A percentile compares a stretch with the other conserved stretches of the same genome.
Conservation (phyloP, 1,140 invertebrate genomes). For the Geopemphigus sp. region DNA sequence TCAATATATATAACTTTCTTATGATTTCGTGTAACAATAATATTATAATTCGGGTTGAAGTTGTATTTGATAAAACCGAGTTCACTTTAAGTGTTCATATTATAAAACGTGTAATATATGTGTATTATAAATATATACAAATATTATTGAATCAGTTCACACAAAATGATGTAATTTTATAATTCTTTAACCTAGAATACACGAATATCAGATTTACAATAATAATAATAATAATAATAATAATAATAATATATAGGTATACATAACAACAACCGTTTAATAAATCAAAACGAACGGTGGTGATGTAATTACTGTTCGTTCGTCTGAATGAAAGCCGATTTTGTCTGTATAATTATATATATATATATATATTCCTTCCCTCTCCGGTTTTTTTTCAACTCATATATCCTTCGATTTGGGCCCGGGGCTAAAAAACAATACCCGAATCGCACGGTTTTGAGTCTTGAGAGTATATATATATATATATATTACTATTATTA, state of each 20-base stretch:
- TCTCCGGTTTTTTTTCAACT: no score
- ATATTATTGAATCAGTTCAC: constrained; percentile 19
- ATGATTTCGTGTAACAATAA: no score
- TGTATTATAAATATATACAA: not conserved
- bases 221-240: not conserved
- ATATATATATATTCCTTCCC: no score
- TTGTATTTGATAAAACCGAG: not conserved
- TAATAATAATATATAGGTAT: not conserved
- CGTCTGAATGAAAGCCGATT: no score
- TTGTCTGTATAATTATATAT: no score
- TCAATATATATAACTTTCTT: no score
- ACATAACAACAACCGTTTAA: not conserved
- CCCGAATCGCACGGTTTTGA: not conserved
- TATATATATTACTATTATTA: not conserved
- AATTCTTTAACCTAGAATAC: not conserved
- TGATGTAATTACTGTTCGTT: not conserved
- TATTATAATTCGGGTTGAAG: not conserved
- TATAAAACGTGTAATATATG: not conserved
- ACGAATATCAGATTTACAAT: constrained; percentile 21
- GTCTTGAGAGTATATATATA: not conserved
- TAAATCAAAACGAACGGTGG: not conserved
- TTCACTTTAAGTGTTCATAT: not conserved
- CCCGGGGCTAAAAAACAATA: not conserved
- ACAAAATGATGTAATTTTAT: constrained; percentile 8
- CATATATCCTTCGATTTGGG: not conserved